Evolutionary conservation across 2,888 invertebrate species (phyloP).

Genomic region (Metopia argyrocephala): DNA sequence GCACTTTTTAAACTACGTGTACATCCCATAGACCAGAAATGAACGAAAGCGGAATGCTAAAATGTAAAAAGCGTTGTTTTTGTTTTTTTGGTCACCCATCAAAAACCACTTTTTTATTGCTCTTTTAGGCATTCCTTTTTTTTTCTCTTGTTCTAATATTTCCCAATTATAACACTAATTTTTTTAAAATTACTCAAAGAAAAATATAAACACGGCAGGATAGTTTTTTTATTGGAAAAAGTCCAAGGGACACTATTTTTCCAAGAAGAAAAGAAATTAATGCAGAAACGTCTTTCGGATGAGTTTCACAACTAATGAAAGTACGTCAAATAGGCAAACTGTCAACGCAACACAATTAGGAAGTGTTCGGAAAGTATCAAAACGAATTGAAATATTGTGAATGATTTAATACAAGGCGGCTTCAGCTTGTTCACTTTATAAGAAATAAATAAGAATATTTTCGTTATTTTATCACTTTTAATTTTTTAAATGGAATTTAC

Average conservation of each 20-base stretch:
- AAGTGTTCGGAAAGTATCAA: slow-evolving; percentile 33
- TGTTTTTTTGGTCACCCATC: slow-evolving; percentile 53
- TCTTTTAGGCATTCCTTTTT: slow-evolving; percentile 73
- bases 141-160: slow-evolving; percentile 31
- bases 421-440: no score
- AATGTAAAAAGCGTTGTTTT: slow-evolving; percentile 67
- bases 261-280: background rate
- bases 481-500: no score
- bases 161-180: slow-evolving; percentile 20
- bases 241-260: slow-evolving; percentile 4
- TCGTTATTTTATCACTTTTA: no score
- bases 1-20: slow-evolving; percentile 50
- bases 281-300: background rate
- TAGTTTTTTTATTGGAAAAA: background rate
- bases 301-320: slow-evolving; percentile 50
- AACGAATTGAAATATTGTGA: background rate
- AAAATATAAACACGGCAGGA: slow-evolving; percentile 37
- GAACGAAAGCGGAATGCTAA: slow-evolving; percentile 57
- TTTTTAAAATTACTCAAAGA: background rate
- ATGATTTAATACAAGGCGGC: background rate
- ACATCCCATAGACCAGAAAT: slow-evolving; percentile 18
- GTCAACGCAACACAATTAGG: slow-evolving; percentile 9
- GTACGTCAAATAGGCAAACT: slow-evolving; percentile 14
- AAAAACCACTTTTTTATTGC: slow-evolving; percentile 63
- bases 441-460: no score